Evolutionary conservation across 92 coral and sea anemone species (phyloP).

Genomic region (Bergia sp.): DNA sequence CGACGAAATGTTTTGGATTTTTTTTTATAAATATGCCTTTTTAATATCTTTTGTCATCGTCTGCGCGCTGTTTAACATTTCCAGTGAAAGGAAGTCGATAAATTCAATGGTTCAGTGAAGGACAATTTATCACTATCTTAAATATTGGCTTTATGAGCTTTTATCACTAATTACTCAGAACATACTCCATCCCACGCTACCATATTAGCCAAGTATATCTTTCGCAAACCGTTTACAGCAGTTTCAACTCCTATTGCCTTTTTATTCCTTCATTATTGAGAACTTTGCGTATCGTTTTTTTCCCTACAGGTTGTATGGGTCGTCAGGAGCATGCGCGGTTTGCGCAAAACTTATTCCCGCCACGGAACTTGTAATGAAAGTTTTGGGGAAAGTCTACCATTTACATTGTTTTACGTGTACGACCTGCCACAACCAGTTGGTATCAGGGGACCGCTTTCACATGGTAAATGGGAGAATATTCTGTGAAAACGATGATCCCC

Average conservation of each 20-base stretch:
- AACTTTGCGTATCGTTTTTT: neutral
- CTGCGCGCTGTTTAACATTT: conserved; percentile 76
- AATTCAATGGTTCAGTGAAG: conserved; percentile 83
- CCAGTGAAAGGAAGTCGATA: conserved; percentile 76
- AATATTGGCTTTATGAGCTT: conserved; percentile 89
- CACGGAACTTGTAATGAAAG: conserved; percentile 98
- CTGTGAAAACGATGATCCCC: conserved; percentile 96
- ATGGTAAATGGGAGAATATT: conserved; percentile 95
- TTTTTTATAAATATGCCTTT: conserved; percentile 75
- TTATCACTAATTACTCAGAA: conserved; percentile 91
- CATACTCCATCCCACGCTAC: conserved; percentile 85
- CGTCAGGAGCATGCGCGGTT: conserved; percentile 99
- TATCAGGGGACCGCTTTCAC: conserved; percentile 97
- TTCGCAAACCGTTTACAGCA: conserved; percentile 51
- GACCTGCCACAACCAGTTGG: conserved; percentile 92
- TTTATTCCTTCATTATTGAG: neutral
- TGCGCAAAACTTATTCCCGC: conserved; percentile 97
- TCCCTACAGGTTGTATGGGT: conserved; percentile 85
- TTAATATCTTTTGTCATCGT: conserved; percentile 67
- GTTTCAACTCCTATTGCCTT: neutral
- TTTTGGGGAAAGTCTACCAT: conserved; percentile 96
- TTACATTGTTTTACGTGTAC: conserved; percentile 94
- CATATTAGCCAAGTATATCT: conserved; percentile 55
- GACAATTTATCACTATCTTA: conserved; percentile 90
- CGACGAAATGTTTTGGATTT: conserved; percentile 50